These are phyloP conservation scores for Cotesia vestalis DNA, from an alignment of 1,140 invertebrate genomes.

Conservation along the genomic window DNA sequence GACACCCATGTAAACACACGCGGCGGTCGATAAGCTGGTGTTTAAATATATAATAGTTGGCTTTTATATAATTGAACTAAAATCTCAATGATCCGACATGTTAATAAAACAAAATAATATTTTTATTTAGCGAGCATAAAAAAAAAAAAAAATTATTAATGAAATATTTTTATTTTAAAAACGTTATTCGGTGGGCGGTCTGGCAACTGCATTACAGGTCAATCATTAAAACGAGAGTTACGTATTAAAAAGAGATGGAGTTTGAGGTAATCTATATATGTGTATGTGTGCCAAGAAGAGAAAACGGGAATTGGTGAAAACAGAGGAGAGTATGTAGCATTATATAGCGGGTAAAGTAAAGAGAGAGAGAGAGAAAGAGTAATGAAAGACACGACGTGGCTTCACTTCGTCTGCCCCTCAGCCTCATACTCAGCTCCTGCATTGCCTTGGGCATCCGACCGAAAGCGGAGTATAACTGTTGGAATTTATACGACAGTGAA, in stretches of 20 bases:
- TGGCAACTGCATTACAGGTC: slow-evolving; percentile 30
- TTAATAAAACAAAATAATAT: too few species aligned
- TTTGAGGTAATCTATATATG: background rate
- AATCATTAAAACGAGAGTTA: slow-evolving; percentile 32
- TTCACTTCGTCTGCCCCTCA: slow-evolving; percentile 15
- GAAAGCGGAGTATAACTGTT: slow-evolving; percentile 30
- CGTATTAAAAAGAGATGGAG: background rate
- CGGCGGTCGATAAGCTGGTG: too few species aligned
- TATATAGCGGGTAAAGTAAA: background rate
- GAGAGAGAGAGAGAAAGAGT: slow-evolving; percentile 27
- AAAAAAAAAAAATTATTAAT: background rate
- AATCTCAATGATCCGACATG: too few species aligned
- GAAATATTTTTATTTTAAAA: background rate
- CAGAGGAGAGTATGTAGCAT: too few species aligned
- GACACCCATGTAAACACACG: too few species aligned
- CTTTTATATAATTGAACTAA: too few species aligned
- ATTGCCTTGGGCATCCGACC: slow-evolving; percentile 19
- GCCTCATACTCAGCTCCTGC: background rate
- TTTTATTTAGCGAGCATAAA: too few species aligned
- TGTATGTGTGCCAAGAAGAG: background rate
- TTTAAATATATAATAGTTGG: background rate
- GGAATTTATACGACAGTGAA: slow-evolving; percentile 24
- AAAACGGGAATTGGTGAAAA: slow-evolving; percentile 20
- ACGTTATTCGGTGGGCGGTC: background rate
- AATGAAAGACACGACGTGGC: slow-evolving; percentile 38